phyloP scores from a whole-genome alignment of 2,888 invertebrate genomes.

The Tiphia femorata region DNA sequence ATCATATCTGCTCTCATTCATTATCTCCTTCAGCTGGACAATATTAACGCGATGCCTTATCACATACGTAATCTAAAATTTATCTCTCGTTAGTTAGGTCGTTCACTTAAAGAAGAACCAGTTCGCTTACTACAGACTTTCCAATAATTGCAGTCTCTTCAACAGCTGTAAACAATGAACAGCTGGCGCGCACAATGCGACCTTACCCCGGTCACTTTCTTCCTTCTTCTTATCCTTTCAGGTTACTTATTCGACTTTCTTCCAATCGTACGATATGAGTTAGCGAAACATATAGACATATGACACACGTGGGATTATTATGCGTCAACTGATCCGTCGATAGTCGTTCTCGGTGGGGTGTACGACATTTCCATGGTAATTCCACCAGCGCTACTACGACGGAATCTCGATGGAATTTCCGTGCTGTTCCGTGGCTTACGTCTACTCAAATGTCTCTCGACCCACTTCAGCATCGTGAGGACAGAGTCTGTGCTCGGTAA shows the following conservation, averaged over 20 bases:
- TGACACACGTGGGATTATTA: not conserved
- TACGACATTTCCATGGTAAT: slow-evolving; percentile 85
- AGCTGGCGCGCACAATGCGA: slow-evolving; percentile 3
- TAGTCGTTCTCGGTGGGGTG: slow-evolving; percentile 63
- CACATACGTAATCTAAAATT: not conserved
- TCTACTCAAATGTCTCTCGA: slow-evolving; percentile 85
- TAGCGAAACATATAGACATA: not conserved
- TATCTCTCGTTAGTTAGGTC: not conserved
- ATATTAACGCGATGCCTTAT: not conserved
- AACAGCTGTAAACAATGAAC: not conserved
- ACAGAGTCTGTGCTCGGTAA: slow-evolving; percentile 91
- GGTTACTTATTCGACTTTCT: not conserved
- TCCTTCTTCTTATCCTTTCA: slow-evolving; percentile 14
- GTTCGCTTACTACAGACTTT: slow-evolving; percentile 1
- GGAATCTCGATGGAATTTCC: slow-evolving; percentile 57
- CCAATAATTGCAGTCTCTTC: slow-evolving; percentile 9
- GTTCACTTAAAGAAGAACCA: slow-evolving; percentile 9
- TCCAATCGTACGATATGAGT: not conserved
- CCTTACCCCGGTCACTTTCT: not conserved
- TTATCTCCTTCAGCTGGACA: not conserved
- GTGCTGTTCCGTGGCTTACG: slow-evolving; percentile 77
- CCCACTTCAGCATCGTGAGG: slow-evolving; percentile 90
- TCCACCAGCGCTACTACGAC: slow-evolving; percentile 75
- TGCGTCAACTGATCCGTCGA: slow-evolving; percentile 42
- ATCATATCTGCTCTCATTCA: slow-evolving; percentile 10